Percentiles rank a stretch among this genome's conserved stretches.
Conservation (phyloP, 2,113 vertebrate genomes). For the Sphyrna mokarran region DNA sequence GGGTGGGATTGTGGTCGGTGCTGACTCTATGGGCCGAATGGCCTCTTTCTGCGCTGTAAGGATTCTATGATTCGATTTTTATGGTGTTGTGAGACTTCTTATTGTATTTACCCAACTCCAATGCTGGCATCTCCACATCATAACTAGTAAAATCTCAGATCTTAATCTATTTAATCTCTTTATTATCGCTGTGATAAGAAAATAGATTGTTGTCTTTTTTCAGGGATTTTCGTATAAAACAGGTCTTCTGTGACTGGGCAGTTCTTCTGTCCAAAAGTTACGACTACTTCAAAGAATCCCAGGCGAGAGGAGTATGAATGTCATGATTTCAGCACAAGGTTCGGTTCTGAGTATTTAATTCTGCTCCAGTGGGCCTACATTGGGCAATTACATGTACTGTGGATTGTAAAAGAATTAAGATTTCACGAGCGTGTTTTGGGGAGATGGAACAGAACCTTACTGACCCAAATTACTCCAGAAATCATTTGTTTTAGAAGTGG, state of each 20-base stretch:
- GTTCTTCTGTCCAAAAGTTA: too few species aligned
- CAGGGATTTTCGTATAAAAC: not conserved
- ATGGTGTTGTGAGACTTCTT: too few species aligned
- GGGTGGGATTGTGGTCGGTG: too few species aligned
- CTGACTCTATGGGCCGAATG: too few species aligned
- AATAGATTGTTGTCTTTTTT: not conserved
- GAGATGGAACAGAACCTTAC: not conserved
- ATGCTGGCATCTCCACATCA: too few species aligned
- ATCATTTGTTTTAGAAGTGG: not conserved
- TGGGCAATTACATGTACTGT: not conserved
- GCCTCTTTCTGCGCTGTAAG: too few species aligned
- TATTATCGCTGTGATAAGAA: not conserved
- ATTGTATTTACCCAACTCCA: too few species aligned
- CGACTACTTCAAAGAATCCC: too few species aligned
- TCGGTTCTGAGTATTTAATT: not conserved
- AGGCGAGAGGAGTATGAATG: not conserved
- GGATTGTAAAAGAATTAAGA: not conserved
- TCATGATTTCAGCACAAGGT: not conserved
- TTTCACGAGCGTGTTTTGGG: not conserved
- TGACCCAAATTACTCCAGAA: not conserved
- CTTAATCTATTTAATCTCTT: not conserved
- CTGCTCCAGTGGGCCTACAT: not conserved
- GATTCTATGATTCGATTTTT: too few species aligned
- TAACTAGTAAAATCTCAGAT: not conserved
- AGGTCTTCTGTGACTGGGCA: not conserved